phyloP scores from a whole-genome alignment of 2,888 invertebrate species.

The Hybos culiciformis region DNA sequence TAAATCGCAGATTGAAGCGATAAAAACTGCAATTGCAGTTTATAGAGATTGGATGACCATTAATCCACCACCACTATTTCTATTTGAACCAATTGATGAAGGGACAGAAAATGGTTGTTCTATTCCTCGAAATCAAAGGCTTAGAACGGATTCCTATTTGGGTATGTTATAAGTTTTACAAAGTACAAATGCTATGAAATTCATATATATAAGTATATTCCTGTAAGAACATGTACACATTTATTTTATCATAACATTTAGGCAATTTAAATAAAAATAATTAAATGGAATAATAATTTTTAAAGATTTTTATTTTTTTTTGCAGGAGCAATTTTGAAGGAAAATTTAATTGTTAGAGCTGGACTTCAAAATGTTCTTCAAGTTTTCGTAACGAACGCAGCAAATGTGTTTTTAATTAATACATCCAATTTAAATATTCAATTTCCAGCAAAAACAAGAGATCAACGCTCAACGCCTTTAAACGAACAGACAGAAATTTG shows the following conservation, averaged over 20 bases:
- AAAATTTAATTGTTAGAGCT: slow-evolving; percentile 66
- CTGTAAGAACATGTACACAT: too few relatives aligned
- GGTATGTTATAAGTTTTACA: too few relatives aligned
- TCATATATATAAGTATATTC: too few relatives aligned
- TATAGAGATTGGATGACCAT: slow-evolving; percentile 94
- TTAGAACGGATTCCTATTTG: slow-evolving; percentile 74
- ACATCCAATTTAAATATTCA: slow-evolving; percentile 37
- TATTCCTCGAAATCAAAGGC: slow-evolving; percentile 39
- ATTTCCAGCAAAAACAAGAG: slow-evolving; percentile 44
- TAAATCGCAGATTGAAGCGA: slow-evolving; percentile 65
- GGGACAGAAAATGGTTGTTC: slow-evolving; percentile 19
- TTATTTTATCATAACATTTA: too few relatives aligned
- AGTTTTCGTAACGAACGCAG: slow-evolving; percentile 82
- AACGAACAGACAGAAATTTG: slow-evolving; percentile 94
- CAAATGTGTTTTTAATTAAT: slow-evolving; percentile 76
- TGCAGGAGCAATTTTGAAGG: slow-evolving; percentile 64
- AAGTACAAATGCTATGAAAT: too few relatives aligned
- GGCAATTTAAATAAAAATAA: too few relatives aligned
- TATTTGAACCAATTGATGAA: slow-evolving; percentile 52
- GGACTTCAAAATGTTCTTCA: slow-evolving; percentile 53
- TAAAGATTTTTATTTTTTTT: too few relatives aligned
- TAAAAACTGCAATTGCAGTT: slow-evolving; percentile 75
- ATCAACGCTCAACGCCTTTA: slow-evolving; percentile 48
- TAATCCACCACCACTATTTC: slow-evolving; percentile 63
- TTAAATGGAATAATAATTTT: too few relatives aligned